Percentiles rank a stretch among this genome's conserved stretches.
Conservation (phyloP, 2,113 vertebrate species). For the Urocitellus parryii region DNA sequence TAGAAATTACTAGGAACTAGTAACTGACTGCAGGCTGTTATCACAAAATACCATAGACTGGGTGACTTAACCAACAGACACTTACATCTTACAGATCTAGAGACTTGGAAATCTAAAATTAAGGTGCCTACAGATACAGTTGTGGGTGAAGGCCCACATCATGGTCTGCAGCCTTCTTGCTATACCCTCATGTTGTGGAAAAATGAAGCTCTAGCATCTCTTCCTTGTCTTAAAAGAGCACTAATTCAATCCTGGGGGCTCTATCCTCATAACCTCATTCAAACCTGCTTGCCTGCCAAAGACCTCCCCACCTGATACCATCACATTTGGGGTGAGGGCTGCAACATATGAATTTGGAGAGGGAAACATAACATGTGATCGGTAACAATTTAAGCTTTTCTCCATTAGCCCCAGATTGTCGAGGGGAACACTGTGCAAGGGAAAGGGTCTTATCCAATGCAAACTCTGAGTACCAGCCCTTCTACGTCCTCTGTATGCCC, state of each 20-base stretch:
- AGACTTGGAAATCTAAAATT: background rate
- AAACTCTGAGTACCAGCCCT: background rate
- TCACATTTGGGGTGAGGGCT: background rate
- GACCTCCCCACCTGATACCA: background rate
- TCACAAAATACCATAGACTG: background rate
- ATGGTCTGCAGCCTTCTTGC: background rate
- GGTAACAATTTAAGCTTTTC: background rate
- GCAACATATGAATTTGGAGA: background rate
- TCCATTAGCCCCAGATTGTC: background rate
- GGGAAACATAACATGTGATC: background rate
- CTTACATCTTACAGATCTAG: background rate
- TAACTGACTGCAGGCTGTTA: background rate
- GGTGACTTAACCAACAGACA: background rate
- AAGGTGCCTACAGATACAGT: background rate
- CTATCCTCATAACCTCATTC: background rate
- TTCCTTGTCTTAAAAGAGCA: background rate
- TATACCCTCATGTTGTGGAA: background rate
- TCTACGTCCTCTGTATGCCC: rapidly evolving
- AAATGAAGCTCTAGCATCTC: background rate
- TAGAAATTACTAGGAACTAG: background rate
- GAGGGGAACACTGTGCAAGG: background rate
- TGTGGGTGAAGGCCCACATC: background rate
- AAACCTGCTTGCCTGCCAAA: background rate
- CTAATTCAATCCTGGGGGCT: background rate
- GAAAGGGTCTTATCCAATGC: too few relatives aligned